A percentile compares a stretch with the other conserved stretches of the same genome.
Evolutionary conservation across 2,888 invertebrate genomes (phyloP).

Genomic region (Cataglyphis altisquamis): DNA sequence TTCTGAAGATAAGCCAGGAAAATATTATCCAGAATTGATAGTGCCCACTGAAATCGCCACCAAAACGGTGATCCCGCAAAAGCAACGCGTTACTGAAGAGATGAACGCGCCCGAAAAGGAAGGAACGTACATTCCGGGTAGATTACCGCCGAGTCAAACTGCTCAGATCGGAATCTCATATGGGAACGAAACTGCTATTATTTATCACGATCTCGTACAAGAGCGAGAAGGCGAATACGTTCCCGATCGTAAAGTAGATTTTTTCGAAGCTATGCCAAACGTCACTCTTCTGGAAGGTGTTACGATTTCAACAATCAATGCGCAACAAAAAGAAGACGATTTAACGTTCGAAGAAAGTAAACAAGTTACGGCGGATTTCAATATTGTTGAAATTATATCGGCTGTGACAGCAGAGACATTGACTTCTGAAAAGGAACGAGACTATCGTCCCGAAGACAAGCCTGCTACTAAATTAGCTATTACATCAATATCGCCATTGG

Average conservation of each 20-base stretch:
- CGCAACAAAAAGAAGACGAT: constrained; percentile 90
- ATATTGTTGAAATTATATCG: constrained; percentile 89
- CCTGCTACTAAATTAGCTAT: constrained; percentile 82
- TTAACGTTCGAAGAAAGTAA: constrained; percentile 87
- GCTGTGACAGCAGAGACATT: constrained; percentile 88
- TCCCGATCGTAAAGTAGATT: constrained; percentile 76
- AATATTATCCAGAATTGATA: constrained; percentile 92
- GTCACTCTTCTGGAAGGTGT: constrained; percentile 86
- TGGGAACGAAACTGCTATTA: constrained; percentile 88
- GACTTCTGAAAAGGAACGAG: constrained; percentile 88
- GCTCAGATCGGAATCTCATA: constrained; percentile 88
- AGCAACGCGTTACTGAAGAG: constrained; percentile 89
- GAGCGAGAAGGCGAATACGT: constrained; percentile 90
- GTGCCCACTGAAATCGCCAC: constrained; percentile 93
- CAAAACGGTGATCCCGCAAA: constrained; percentile 89
- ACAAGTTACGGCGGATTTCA: constrained; percentile 88
- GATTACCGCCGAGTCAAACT: constrained; percentile 89
- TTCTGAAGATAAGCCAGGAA: constrained; percentile 91
- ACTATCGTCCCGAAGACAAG: constrained; percentile 86
- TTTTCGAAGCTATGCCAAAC: constrained; percentile 80
- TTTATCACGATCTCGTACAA: constrained; percentile 88
- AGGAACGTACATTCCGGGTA: constrained; percentile 88
- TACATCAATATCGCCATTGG: constrained; percentile 87
- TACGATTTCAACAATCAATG: constrained; percentile 88
- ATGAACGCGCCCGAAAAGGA: constrained; percentile 91